Base-by-base conservation (phyloP, 2,888 invertebrate species). In the Caradrina clavipalpis region DNA sequence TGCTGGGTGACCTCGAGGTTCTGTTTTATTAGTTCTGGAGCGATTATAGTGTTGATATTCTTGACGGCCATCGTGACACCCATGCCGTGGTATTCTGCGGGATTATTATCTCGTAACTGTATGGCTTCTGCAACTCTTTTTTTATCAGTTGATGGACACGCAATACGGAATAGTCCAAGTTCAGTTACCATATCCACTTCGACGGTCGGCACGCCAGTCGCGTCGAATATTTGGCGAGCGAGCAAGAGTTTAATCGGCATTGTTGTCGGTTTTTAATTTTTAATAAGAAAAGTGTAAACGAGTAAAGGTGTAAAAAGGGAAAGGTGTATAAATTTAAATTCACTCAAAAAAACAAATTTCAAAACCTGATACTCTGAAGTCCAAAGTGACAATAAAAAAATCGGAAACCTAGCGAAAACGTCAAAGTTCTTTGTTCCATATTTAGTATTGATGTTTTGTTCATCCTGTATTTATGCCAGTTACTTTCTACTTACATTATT, bases 161-260 rank as follows among this genome's bases (percentile, higher is more conserved):
- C 99, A 69, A 99, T 98, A 66, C 99, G 97, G 94, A 98, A 98
- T 39, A 98, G 92, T n/a, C 98, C 99, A 87, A 98, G 97, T 88
- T 98, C 99, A 10, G 98, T 98, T 13, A 97, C 96, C 89, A 97
- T 95, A 87, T 97, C 97, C 81, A 99, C 99, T 96, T 99, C 99
- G 61, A 99, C 98, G 13, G 99, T 99, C 56, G 99, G 99, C 87
- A 99, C 98, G 64, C 99, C 99, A 86, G 99, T 98, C 47, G 99
- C 98, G 96, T 99, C 99, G 92, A 98, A 99, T 94, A 99, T 99
- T 96, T 99, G 99, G 90, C 99, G 98, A 77, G 99, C 99, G 84
- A 98, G 97, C 86, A 99, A 97, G 86, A 98, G 97, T 95, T 98
- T 97, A 87, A 99, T 98, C 57, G 99, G 97, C 99, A 99, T 99